These are phyloP conservation scores for Philotrypesis tridentata DNA, from an alignment of 1,140 invertebrate genomes.

Conservation along the genomic window DNA sequence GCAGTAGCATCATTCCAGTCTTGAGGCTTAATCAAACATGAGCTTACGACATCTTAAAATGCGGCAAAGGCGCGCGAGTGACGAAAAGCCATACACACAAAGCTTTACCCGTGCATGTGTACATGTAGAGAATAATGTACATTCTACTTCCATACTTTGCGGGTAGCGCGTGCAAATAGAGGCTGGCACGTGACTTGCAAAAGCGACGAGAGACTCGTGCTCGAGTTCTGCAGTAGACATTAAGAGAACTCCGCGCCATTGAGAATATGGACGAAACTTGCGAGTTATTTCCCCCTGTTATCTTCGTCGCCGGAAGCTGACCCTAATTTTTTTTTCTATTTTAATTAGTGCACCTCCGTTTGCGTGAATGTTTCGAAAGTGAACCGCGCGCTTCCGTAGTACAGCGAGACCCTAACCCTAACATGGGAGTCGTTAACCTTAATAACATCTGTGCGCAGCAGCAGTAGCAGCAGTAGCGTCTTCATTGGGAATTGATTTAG, in stretches of 20 bases:
- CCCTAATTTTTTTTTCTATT: slow-evolving; percentile 16
- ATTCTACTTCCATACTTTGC: not conserved
- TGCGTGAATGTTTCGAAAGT: not conserved
- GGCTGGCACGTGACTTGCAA: not conserved
- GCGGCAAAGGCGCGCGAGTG: not conserved
- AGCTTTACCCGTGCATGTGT: too few species aligned
- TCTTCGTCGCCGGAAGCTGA: not conserved
- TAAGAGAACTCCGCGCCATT: not conserved
- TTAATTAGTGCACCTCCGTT: not conserved
- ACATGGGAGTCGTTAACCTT: not conserved
- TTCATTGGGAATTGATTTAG: not conserved
- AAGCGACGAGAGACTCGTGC: not conserved
- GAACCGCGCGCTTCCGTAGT: not conserved
- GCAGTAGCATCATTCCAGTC: slow-evolving; percentile 9
- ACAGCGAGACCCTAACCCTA: not conserved
- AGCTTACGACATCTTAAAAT: slow-evolving; percentile 27
- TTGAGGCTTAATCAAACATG: slow-evolving; percentile 25
- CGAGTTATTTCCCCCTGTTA: not conserved
- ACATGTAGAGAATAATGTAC: not conserved
- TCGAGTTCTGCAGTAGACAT: not conserved
- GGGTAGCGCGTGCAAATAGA: not conserved
- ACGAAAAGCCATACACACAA: not conserved
- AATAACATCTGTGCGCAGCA: not conserved
- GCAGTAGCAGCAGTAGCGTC: not conserved
- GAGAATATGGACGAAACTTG: not conserved